Base-by-base conservation (phyloP, 1,140 invertebrate species). In the Drosophila virilis region DNA sequence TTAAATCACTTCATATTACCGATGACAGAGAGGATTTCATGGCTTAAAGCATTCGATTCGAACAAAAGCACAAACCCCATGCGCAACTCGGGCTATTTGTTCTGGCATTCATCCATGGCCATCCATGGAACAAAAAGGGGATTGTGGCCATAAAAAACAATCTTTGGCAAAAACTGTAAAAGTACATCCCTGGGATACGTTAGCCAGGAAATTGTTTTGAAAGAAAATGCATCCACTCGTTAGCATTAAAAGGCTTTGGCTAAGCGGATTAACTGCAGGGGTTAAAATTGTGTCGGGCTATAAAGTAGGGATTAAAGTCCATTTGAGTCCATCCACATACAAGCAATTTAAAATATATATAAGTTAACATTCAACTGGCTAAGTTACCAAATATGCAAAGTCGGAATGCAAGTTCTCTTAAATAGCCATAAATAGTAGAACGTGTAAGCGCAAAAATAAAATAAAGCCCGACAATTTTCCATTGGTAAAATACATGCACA, bases 361-460 rank as follows among this genome's bases (percentile, higher is more conserved):
- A 28, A 28, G 5, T 4, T 28, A 28, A 5, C 22, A 28, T 28
- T 28, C 22, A 0, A 3, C 22, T 5, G 22, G 15, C 42, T 1
- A 22, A 15, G 12, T 12, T n/a, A 28, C n/a, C 17, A 45, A 45
- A 35, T 13, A 46, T 42, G 22, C n/a, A 70, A 64, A 65, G 45
- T 45, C 38, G 28, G 35, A 61, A 67, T 52, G 76, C 66, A 73
- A 61, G 77, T 59, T 78, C 58, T 77, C 46, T 38, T 80, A 74
- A 80, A 69, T 74, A 80, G 68, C 68, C 70, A 84, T 84, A 84
- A 80, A 80, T 74, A 67, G 35, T 50, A 38, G 45, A 67, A 69
- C 15, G 45, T 43, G 17, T 12, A 45, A 33, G 32, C 9, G 40
- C 54, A 62, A 50, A 46, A 42, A 40, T 8, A 55, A 60, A 51